Conservation (phyloP, 2,113 vertebrate species). For the Ia io region DNA sequence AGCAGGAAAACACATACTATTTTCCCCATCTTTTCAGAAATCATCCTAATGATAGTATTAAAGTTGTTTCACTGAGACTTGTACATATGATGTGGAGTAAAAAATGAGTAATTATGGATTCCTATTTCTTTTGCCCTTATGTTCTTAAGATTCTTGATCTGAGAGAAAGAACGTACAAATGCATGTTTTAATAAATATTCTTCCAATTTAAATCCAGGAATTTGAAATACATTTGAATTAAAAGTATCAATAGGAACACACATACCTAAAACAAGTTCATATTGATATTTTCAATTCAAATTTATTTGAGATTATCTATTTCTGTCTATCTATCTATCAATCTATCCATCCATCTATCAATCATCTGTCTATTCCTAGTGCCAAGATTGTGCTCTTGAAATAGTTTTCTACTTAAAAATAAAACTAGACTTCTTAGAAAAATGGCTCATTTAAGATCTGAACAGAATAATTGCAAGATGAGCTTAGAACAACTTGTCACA, state of each 20-base stretch:
- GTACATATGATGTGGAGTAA: neutral
- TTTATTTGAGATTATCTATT: slow-evolving; percentile 15
- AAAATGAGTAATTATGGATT: neutral
- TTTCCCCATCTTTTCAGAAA: neutral
- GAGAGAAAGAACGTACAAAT: neutral
- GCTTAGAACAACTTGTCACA: neutral
- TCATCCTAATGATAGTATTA: neutral
- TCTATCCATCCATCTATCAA: neutral
- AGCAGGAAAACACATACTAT: neutral
- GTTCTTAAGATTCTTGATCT: neutral
- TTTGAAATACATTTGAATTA: slow-evolving; percentile 40
- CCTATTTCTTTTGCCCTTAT: neutral
- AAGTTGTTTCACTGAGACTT: neutral
- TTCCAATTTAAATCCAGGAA: neutral
- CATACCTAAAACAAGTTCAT: neutral
- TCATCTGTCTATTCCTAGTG: neutral
- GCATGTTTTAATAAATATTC: slow-evolving; percentile 9
- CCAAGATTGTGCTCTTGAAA: neutral
- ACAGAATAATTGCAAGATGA: slow-evolving; percentile 10
- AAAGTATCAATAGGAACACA: neutral
- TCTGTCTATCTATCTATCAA: neutral
- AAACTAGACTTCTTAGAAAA: neutral
- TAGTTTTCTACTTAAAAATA: neutral
- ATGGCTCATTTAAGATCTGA: neutral
- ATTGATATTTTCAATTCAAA: neutral